Evolutionary conservation across 2,888 invertebrate species (phyloP).

Genomic region (Troides helena): DNA sequence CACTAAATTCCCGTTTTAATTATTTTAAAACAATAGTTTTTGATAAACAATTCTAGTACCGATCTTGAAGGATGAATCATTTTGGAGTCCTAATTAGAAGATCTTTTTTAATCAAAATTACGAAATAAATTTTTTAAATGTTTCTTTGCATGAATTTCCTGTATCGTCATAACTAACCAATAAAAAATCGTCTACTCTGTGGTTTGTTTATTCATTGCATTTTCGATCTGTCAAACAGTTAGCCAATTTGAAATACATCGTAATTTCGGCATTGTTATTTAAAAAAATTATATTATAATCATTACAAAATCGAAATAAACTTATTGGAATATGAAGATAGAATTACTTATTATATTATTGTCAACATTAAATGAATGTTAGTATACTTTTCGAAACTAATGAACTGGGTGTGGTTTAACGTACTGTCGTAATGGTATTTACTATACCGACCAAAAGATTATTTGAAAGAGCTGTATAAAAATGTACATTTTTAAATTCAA

Average conservation of each 20-base stretch:
- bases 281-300: background rate
- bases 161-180: background rate
- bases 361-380: slow-evolving; percentile 20
- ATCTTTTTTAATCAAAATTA: background rate
- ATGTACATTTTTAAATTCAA: background rate
- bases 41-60: background rate
- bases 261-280: background rate
- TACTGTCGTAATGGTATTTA: slow-evolving; percentile 1
- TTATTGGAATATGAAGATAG: slow-evolving; percentile 17
- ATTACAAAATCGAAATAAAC: background rate
- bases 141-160: background rate
- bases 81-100: background rate
- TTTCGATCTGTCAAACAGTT: background rate
- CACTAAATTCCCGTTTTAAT: background rate
- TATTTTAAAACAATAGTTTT: background rate
- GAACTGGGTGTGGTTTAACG: slow-evolving; percentile 34
- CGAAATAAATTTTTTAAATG: background rate
- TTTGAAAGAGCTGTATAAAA: background rate
- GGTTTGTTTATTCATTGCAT: background rate
- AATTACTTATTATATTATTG: slow-evolving; percentile 11
- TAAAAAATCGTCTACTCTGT: background rate
- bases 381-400: slow-evolving; percentile 9
- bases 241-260: background rate
- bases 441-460: background rate
- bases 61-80: background rate